Evolutionary conservation across 2,888 invertebrate species (phyloP), one percentile per base, ranked within the genome.

Genomic region (Colostygia pectinataria): DNA sequence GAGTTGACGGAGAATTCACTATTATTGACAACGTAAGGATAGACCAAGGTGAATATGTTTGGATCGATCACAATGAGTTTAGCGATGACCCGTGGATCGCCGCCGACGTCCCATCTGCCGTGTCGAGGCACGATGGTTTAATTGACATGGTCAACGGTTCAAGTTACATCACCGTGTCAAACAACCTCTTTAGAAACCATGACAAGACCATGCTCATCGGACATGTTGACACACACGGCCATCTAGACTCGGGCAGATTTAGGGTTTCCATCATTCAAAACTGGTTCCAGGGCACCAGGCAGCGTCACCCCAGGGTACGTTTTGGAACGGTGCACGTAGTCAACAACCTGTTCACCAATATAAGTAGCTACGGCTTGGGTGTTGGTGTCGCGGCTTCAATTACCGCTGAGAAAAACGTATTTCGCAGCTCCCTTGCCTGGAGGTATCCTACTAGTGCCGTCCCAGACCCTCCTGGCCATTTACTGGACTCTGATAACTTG

Each of bases 131-230:
- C 50, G 57, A 57, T 38, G 59, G 59, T 2, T 39, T 51, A n/a
- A 29, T 59, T 7, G 54, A 59, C 38, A 51, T 59, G 40, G 49
- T 48, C 31, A 47, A 39, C 13, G 57, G 14, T 4, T 53, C 59
- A 34, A 51, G 55, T 55, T 55, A 31, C 28, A 20, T 59, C 42
- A 55, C 59, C 29, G 38, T 59, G 4, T 57, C 59, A 2, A 34
- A 59, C 48, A 53, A 46, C 45, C 44, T 59, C 40, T 59, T 59
- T 52, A 38, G 54, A 4, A 50, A 56, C 50, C 59, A 59, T 40
- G 56, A 59, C 50, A 54, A 56, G 41, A 14, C 14, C 33, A 53
- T 42, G 23, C 47, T 59, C 1, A 42, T 56, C 12, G 59, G 59
- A 2, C 52, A 56, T 40, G 25, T 0, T 20, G 56, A 56, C 32